Conservation (phyloP, 2,888 invertebrate species). For the Thymelicus sylvestris region DNA sequence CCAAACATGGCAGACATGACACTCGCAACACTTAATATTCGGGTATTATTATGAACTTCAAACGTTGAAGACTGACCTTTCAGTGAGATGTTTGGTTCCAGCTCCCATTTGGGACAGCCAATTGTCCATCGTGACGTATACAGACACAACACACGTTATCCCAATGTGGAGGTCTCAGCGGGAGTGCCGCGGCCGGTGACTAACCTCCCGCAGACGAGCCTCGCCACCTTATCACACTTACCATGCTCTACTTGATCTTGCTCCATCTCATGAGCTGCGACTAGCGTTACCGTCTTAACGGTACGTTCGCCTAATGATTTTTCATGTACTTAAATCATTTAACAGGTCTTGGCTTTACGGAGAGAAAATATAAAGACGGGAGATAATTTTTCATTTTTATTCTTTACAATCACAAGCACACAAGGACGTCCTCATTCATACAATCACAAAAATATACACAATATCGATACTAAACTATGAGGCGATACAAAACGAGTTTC, state of each 20-base stretch:
- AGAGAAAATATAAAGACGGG: not conserved
- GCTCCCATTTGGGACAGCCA: conserved; percentile 69
- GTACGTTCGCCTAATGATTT: conserved; percentile 53
- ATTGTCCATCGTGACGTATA: conserved; percentile 64
- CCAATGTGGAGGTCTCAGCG: conserved; percentile 69
- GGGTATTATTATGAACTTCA: not conserved
- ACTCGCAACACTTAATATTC: too few relatives aligned
- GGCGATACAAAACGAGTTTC: conserved; percentile 74
- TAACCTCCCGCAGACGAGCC: conserved; percentile 46
- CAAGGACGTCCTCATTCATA: conserved; percentile 83
- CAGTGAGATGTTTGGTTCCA: conserved; percentile 65
- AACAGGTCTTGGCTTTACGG: not conserved
- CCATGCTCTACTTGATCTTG: conserved; percentile 60
- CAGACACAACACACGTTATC: conserved; percentile 50
- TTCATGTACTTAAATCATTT: conserved; percentile 13
- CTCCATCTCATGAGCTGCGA: conserved; percentile 37
- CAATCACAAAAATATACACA: conserved; percentile 74
- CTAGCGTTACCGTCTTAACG: conserved; percentile 61
- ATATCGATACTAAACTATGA: conserved; percentile 70
- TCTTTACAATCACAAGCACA: conserved; percentile 77
- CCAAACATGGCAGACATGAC: too few relatives aligned
- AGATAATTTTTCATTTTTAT: conserved; percentile 60
- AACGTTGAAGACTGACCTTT: conserved; percentile 59
- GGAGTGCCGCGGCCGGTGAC: conserved; percentile 44
- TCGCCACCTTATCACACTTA: conserved; percentile 48